Conservation (phyloP, 2,113 vertebrate species). For the Oplegnathus fasciatus region DNA sequence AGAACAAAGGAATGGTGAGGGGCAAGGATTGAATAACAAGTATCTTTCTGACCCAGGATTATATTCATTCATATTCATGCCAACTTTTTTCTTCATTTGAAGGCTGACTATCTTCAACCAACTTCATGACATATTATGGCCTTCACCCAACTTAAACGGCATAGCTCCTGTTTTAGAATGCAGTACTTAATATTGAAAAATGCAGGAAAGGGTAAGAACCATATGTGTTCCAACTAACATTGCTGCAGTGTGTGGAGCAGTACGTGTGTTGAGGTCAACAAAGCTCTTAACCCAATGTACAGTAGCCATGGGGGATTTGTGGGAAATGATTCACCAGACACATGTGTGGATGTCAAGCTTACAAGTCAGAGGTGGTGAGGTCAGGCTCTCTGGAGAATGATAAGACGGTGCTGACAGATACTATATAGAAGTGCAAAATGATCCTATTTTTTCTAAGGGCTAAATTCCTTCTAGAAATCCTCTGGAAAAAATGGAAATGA, state of each 20-base stretch:
- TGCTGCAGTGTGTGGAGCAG: background rate
- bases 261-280: constrained; percentile 2
- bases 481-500: background rate
- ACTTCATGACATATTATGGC: constrained; percentile 18
- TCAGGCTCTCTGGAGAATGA: background rate
- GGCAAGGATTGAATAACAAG: constrained; percentile 31
- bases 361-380: background rate
- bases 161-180: constrained; percentile 11
- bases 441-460: background rate
- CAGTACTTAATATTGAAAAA: background rate
- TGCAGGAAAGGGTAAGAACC: background rate
- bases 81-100: constrained; percentile 13
- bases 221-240: background rate
- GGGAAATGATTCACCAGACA: constrained; percentile 1
- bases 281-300: background rate
- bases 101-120: background rate
- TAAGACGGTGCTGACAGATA: background rate
- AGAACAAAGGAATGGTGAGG: constrained; percentile 18
- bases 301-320: background rate
- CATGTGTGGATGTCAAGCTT: background rate
- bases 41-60: constrained; percentile 31
- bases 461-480: background rate
- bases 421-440: background rate
- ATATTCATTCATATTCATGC: constrained; percentile 50
- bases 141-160: background rate